These are phyloP conservation scores for Gracilinanus agilis DNA, from an alignment of 2,113 vertebrate species.

Conservation along the genomic window DNA sequence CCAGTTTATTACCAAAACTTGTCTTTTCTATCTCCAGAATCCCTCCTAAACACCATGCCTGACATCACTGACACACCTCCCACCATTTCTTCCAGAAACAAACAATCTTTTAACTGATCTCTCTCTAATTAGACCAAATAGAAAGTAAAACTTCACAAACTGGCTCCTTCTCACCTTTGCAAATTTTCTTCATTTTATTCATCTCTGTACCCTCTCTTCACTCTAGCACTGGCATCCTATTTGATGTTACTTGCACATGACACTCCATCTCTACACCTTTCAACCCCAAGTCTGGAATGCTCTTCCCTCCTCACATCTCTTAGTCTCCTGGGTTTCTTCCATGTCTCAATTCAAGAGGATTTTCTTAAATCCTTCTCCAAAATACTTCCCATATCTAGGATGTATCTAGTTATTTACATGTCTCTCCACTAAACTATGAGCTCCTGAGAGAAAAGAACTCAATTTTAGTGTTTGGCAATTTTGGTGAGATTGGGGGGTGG, in stretches of 20 bases:
- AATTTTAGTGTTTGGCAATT: not conserved
- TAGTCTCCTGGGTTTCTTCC: not conserved
- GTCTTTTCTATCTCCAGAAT: not conserved
- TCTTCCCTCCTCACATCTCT: not conserved
- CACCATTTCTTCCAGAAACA: too few species aligned
- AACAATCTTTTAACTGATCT: too few species aligned
- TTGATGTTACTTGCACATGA: not conserved
- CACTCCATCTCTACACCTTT: not conserved
- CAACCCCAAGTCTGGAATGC: not conserved
- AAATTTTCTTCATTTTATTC: not conserved
- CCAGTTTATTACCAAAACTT: not conserved
- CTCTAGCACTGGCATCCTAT: too few species aligned
- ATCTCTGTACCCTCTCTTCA: not conserved
- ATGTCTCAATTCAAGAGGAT: not conserved
- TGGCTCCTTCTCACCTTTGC: not conserved
- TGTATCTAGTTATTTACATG: not conserved
- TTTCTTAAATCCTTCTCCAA: not conserved
- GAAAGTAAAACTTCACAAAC: too few species aligned
- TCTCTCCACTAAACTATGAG: not conserved
- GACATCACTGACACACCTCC: too few species aligned
- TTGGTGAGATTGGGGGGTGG: not conserved
- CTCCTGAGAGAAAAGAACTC: not conserved
- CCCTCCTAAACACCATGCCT: too few species aligned
- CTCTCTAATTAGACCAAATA: too few species aligned
- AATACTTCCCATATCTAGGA: not conserved